Evolutionary conservation across 2,888 invertebrate genomes (phyloP), one percentile per base, ranked within the genome.

Genomic region (Xestobium rufovillosum): DNA sequence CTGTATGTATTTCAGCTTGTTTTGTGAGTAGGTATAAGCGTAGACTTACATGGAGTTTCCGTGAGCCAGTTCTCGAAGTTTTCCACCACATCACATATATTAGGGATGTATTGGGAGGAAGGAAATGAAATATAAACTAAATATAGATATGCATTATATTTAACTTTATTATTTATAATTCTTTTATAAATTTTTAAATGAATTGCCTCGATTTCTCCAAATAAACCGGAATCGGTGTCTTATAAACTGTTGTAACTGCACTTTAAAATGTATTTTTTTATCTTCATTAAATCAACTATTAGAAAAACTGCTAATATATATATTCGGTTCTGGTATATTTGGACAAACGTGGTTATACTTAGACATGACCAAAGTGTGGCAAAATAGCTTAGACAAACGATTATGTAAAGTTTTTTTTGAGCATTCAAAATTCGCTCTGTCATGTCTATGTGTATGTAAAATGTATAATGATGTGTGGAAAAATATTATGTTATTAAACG

Each of bases 111-210:
- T 19, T 19, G 23, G 6, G 23, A 19, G 6, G 23, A 19, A n/a
- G 6, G 23, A 19, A 6, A n/a, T 19, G n/a, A 19, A 19, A 19
- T 19, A 48, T 45, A 31, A 48, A 47, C 47, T 42, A 33, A 33
- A 29, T 39, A 39, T 57, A 49, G 57, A 58, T 58, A 58, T 63
- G 61, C 61, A 62, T 65, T 66, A 64, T 65, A 64, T 63, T 66
- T 62, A 66, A 66, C 65, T 66, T 66, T 66, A 66, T 65, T 63
- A 61, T 62, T 65, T 66, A 64, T 65, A 65, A 65, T 65, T 65
- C 63, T 65, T 64, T 66, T 65, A 65, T 65, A 66, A 65, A 65
- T 63, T 64, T 65, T 62, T 57, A 62, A 64, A 64, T 63, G 63
- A 65, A 63, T 57, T 63, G 59, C 60, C 60, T 61, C 62, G 60